These are phyloP conservation scores for Dromas ardeola DNA, from an alignment of 2,113 vertebrate genomes.

Conservation along the genomic window DNA sequence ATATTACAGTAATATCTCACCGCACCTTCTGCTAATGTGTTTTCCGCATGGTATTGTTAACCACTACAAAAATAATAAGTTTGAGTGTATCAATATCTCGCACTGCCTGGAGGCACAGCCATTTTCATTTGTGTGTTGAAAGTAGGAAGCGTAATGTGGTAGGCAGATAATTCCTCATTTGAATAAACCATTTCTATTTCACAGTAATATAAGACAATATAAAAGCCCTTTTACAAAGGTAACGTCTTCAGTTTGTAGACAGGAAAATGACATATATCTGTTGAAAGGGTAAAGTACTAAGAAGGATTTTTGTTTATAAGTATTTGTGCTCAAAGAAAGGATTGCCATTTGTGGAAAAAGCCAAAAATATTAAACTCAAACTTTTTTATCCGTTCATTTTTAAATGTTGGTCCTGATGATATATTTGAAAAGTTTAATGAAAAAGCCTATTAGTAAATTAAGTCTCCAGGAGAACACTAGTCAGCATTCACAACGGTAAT, in stretches of 20 bases:
- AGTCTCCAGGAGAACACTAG: not conserved
- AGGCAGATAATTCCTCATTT: constrained; percentile 39
- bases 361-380: not conserved
- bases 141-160: not conserved
- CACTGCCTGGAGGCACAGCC: not conserved
- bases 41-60: not conserved
- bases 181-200: constrained; percentile 23
- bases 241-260: not conserved
- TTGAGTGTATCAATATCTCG: not conserved
- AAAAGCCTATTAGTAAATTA: not conserved
- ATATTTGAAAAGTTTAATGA: not conserved
- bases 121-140: not conserved
- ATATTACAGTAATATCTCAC: not conserved
- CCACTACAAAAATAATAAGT: not conserved
- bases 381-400: not conserved
- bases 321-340: not conserved
- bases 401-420: not conserved
- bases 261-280: not conserved
- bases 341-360: not conserved
- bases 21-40: not conserved
- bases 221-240: constrained; percentile 3
- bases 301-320: not conserved
- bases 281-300: not conserved
- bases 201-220: not conserved
- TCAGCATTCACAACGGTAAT: not conserved